These are phyloP conservation scores for Neria commutata DNA, from an alignment of 2,888 invertebrate species.

Conservation along the genomic window DNA sequence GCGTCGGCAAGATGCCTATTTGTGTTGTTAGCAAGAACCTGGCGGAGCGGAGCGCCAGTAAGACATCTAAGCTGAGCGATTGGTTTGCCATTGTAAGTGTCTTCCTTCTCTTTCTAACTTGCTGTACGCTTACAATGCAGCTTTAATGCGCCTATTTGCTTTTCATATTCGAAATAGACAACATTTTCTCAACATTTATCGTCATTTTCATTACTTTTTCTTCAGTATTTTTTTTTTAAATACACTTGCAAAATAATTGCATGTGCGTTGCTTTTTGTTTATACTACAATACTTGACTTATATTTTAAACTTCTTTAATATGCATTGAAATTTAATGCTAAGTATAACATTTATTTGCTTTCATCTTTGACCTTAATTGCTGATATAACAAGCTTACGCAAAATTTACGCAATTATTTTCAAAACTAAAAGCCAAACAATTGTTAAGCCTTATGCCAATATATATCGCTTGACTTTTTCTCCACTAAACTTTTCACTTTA, in stretches of 20 bases:
- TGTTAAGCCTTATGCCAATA: no score
- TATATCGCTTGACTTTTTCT: no score
- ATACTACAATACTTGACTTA: no score
- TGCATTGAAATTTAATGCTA: no score
- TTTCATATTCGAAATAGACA: not conserved
- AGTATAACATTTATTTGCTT: no score
- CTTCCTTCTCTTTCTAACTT: conserved; percentile 22
- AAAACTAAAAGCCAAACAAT: no score
- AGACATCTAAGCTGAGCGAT: conserved; percentile 48
- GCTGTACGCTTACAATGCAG: not conserved
- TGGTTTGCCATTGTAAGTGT: conserved; percentile 59
- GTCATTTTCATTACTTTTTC: not conserved
- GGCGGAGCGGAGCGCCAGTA: conserved; percentile 32
- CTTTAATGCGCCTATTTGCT: not conserved
- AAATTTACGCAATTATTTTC: no score
- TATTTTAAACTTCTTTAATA: no score
- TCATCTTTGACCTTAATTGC: no score
- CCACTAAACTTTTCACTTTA: no score
- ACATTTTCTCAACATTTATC: conserved; percentile 1
- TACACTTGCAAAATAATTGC: not conserved
- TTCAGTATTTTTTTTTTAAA: not conserved
- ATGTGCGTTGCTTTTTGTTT: no score
- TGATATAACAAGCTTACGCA: no score
- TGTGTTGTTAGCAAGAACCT: conserved; percentile 37
- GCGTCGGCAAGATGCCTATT: conserved; percentile 32